Base-by-base conservation (phyloP, 2,888 invertebrate species). In the Eupithecia abbreviata region DNA sequence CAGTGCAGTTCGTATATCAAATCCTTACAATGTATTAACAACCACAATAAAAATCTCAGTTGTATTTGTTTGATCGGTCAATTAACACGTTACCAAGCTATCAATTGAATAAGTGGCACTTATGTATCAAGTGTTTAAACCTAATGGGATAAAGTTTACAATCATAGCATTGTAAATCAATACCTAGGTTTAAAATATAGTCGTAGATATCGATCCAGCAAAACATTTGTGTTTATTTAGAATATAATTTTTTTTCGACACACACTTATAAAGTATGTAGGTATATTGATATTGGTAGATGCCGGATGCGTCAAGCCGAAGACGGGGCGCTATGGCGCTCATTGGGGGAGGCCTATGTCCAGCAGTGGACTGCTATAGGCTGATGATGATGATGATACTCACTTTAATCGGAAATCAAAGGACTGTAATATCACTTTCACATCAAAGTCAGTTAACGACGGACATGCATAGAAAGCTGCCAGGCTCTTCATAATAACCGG, bases 391-490 rank as follows among this genome's bases (percentile, higher is more conserved):
- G 30, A 30, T n/a, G n/a, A n/a, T 5, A 18, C 58, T 58, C 7
- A 58, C 58, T 62, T 62, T 12, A n/a, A 62, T 10, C 2, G 18
- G 65, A 30, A 65, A 41, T 41, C 65, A 65, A 43, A 67, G 66
- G 66, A 67, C 43, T 0, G 66, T 49, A 41, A 41, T 41, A 65
- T 3, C 65, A 75, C 75, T 73, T 77, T 77, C 77, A 58, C 77
- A 65, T 43, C 66, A 72, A 65, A 42, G 69, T 77, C 41, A 41
- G 69, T 70, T 77, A 78, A 83, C 77, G 79, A 81, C 75, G 75
- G 78, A 75, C 76, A 76, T 75, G 79, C 72, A 79, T 84, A 87
- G 86, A 86, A 86, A 86, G 84, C 84, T 81, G 65, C 66, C 58
- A 45, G 62, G 55, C 68, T 80, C 70, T 62, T 72, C 55, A 68